Conservation (phyloP, 1,140 invertebrate species). For the Drosophila sulfurigaster region DNA sequence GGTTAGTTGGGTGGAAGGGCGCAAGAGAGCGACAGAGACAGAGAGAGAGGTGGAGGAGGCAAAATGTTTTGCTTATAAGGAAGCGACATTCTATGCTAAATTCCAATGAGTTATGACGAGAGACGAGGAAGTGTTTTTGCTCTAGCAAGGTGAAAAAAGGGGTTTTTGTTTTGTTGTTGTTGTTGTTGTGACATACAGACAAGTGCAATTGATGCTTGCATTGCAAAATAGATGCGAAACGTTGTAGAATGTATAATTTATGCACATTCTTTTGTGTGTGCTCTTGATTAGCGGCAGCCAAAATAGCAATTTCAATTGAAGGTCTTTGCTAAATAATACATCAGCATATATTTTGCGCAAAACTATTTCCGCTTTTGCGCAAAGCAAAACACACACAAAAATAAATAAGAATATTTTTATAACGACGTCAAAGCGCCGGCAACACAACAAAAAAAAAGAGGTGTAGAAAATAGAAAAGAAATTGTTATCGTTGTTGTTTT, state of each 20-base stretch:
- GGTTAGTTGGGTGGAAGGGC: constrained; percentile 8
- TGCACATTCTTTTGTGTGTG: constrained; percentile 6
- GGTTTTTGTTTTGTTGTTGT: background rate
- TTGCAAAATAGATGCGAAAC: background rate
- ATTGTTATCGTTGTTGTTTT: constrained; percentile 22
- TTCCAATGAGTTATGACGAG: constrained; percentile 37
- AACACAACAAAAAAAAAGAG: background rate
- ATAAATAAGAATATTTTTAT: constrained; percentile 25
- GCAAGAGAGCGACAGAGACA: too few relatives aligned
- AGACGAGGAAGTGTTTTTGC: constrained; percentile 24
- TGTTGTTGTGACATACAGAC: background rate
- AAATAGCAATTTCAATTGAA: constrained; percentile 44
- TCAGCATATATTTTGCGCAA: constrained; percentile 25
- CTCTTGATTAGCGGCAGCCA: constrained; percentile 28
- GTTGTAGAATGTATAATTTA: background rate
- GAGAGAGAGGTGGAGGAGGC: too few relatives aligned
- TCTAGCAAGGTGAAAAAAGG: constrained; percentile 18
- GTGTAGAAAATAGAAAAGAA: constrained; percentile 39
- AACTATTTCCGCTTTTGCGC: constrained; percentile 80
- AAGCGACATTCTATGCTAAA: constrained; percentile 35
- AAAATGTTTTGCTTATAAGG: constrained; percentile 32
- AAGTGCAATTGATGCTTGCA: constrained; percentile 7
- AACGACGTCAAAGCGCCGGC: constrained; percentile 57
- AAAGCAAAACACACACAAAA: constrained; percentile 26
- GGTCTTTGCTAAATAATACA: constrained; percentile 50